phyloP scores from a whole-genome alignment of 2,797 vertebrate genomes.

The Pterois miles region DNA sequence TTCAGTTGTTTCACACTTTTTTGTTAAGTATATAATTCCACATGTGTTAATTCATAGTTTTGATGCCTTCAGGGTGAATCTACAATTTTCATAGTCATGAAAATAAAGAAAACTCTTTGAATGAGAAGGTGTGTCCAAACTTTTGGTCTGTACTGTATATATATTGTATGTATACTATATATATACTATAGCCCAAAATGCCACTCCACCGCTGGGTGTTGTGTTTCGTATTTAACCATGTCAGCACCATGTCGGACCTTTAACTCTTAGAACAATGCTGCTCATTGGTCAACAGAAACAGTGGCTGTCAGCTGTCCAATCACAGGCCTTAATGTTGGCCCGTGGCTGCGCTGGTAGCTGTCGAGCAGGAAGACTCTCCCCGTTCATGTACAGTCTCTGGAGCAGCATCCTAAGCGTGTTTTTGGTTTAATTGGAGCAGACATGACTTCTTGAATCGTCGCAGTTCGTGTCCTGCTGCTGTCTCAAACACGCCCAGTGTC shows the following conservation, averaged over 20 bases:
- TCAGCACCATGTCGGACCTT: conserved; percentile 7
- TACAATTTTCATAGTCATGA: too few relatives aligned
- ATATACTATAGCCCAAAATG: too few relatives aligned
- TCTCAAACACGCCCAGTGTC: accelerated
- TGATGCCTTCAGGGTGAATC: too few relatives aligned
- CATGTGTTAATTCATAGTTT: too few relatives aligned
- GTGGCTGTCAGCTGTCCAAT: conserved; percentile 27
- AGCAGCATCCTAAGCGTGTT: not conserved
- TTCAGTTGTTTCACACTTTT: too few relatives aligned
- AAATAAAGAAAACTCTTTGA: too few relatives aligned
- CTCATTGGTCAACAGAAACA: conserved; percentile 40
- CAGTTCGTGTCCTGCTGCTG: not conserved
- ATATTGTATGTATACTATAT: too few relatives aligned
- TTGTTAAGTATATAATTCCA: too few relatives aligned
- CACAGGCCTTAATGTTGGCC: not conserved
- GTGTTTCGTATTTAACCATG: too few relatives aligned
- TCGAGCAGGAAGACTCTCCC: conserved; percentile 25
- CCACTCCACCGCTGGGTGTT: too few relatives aligned
- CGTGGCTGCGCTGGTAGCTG: not conserved
- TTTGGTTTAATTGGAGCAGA: accelerated
- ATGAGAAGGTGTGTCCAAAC: too few relatives aligned
- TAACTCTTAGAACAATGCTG: not conserved
- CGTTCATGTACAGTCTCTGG: not conserved
- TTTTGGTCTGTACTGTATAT: too few relatives aligned
- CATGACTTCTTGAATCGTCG: accelerated